phyloP scores from a whole-genome alignment of 2,888 invertebrate species.

The Calliopum simillimum region DNA sequence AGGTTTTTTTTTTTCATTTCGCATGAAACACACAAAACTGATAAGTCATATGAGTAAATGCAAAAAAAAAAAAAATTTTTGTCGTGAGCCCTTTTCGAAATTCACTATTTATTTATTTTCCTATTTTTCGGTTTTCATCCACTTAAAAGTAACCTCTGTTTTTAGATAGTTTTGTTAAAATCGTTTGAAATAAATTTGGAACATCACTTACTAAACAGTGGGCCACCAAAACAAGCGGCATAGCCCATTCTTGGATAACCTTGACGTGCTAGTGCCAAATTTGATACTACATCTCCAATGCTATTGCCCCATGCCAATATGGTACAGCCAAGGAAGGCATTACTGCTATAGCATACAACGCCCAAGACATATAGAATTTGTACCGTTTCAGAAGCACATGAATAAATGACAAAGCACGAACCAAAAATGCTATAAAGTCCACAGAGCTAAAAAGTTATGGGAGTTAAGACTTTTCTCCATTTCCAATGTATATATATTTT shows the following conservation, averaged over 20 bases:
- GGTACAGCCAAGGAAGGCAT: constrained; percentile 74
- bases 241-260: constrained; percentile 76
- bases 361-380: constrained; percentile 71
- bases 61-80: too few species aligned
- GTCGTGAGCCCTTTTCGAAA: too few species aligned
- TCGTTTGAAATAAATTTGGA: too few species aligned
- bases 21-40: too few species aligned
- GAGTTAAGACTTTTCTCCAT: not conserved
- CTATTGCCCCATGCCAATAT: constrained; percentile 76
- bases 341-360: constrained; percentile 70
- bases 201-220: constrained; percentile 71
- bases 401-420: constrained; percentile 71
- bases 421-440: constrained; percentile 49
- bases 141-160: too few species aligned
- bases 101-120: too few species aligned
- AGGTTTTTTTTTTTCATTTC: too few species aligned
- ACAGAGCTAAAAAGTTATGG: constrained; percentile 45
- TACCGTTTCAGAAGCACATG: constrained; percentile 74
- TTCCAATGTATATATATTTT: constrained; percentile 3
- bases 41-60: too few species aligned
- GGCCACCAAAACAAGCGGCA: constrained; percentile 77
- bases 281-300: constrained; percentile 69
- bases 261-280: constrained; percentile 72
- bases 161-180: too few species aligned
- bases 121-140: too few species aligned